Evolutionary conservation across 2,113 vertebrate species (phyloP), one percentile per base, ranked within the genome.

Genomic region (Butorides virescens): DNA sequence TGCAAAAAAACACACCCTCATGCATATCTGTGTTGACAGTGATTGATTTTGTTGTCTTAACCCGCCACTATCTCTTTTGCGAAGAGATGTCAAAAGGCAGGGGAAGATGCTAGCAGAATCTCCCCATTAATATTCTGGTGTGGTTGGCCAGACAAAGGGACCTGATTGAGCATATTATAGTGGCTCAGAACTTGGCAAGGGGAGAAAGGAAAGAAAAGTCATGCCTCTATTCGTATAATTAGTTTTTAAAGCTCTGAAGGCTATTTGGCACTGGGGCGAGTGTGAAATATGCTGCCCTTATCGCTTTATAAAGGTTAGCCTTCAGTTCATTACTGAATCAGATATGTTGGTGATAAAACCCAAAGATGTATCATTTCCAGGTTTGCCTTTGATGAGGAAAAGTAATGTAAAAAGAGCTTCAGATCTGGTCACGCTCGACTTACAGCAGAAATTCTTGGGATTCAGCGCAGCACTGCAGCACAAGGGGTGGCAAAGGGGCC

Each of bases 201-300:
- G 78, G 93, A 92, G 86, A 73, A 50, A 88, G 79, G 75, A 84
- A 86, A 86, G 73, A 80, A 77, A 88, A 97, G 90, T 91, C 95
- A 75, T 78, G 93, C 86, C 88, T 95, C 46, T 93, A 18, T 75
- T 89, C 59, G 29, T 97, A 63, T 97, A 97, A 97, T 97, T 98
- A 97, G 89, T 68, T 97, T 97, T 96, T 90, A 90, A 96, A 97
- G 94, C 97, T 95, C 94, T 55, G 76, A 97, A 88, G 76, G 95
- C 89, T 94, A 8, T 95, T 97, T 93, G 97, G 96, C 44, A n/a
- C 86, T 6, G 15, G 62, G 88, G 87, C 29, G 61, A 88, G 65
- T 84, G 95, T 92, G 95, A 88, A 83, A 76, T 86, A 56, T 2
- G 32, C 65, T 97, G 97, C 92, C 97, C 97, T 98, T 94, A 93